These are phyloP conservation scores for Bradypus variegatus DNA, from an alignment of 2,797 vertebrate genomes.

Conservation along the genomic window DNA sequence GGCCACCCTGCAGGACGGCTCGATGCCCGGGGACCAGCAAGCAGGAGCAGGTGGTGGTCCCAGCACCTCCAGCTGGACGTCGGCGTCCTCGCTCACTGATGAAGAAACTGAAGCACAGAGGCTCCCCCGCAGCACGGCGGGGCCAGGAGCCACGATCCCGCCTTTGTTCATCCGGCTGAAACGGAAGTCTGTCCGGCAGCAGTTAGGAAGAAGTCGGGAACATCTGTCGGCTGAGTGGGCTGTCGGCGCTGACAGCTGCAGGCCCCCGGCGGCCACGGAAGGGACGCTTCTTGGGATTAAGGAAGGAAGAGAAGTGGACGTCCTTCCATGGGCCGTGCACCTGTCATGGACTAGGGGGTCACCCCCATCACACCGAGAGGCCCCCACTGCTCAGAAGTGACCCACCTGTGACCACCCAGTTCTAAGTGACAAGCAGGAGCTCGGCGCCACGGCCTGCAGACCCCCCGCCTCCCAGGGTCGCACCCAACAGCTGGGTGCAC, in stretches of 20 bases:
- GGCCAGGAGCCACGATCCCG: background rate
- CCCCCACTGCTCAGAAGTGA: too few relatives aligned
- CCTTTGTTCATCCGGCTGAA: background rate
- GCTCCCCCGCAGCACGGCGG: too few relatives aligned
- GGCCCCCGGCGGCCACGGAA: background rate
- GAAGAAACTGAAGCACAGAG: too few relatives aligned
- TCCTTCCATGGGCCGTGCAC: background rate
- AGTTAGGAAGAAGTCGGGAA: background rate
- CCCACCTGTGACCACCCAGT: too few relatives aligned
- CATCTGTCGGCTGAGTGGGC: background rate
- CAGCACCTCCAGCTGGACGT: too few relatives aligned
- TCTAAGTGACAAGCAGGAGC: background rate
- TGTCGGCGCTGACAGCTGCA: too few relatives aligned
- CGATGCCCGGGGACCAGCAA: background rate
- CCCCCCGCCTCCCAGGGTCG: background rate
- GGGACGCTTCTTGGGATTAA: background rate
- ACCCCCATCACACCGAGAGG: too few relatives aligned
- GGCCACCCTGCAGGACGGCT: too few relatives aligned
- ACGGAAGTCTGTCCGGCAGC: background rate
- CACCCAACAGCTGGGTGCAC: background rate
- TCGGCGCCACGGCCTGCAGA: background rate
- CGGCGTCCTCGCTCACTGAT: too few relatives aligned
- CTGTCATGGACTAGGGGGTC: too few relatives aligned
- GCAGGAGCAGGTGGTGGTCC: too few relatives aligned
- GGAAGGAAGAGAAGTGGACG: background rate